Evolutionary conservation across 92 coral and sea anemone genomes (phyloP).

Genomic region (Parazoanthus darwini): DNA sequence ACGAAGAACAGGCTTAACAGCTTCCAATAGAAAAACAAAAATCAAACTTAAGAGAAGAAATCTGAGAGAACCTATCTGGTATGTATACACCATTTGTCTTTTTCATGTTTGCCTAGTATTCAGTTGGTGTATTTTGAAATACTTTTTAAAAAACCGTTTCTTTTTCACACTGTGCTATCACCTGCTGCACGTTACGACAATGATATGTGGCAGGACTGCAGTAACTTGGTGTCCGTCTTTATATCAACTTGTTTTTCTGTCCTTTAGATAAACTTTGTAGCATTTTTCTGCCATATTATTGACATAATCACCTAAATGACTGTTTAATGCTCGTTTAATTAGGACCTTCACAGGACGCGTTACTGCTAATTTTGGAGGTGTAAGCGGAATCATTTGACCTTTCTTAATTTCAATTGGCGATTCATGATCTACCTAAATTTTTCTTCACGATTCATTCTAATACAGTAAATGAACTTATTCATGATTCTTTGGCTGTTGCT

Average conservation of each 20-base stretch:
- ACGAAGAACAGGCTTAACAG: background rate
- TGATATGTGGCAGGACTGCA: background rate
- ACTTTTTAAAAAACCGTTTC: background rate
- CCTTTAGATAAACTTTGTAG: background rate
- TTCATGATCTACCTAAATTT: too few relatives aligned
- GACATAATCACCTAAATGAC: constrained; percentile 29
- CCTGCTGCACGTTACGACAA: too few relatives aligned
- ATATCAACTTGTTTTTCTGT: background rate
- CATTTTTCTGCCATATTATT: constrained; percentile 17
- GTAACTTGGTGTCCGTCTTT: background rate
- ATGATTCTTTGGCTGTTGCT: too few relatives aligned
- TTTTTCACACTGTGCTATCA: background rate
- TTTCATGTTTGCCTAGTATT: background rate
- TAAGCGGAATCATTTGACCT: too few relatives aligned
- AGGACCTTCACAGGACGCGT: constrained; percentile 17
- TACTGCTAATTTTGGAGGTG: background rate
- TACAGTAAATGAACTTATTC: too few relatives aligned
- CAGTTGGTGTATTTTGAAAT: background rate
- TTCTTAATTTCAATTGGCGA: too few relatives aligned
- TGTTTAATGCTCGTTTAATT: constrained; percentile 30
- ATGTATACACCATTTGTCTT: background rate
- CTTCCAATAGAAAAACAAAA: background rate
- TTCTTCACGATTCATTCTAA: too few relatives aligned
- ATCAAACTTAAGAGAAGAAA: background rate
- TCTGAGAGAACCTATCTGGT: background rate